phyloP scores from a whole-genome alignment of 1,140 invertebrate species.

The Drosophila sulfurigaster region DNA sequence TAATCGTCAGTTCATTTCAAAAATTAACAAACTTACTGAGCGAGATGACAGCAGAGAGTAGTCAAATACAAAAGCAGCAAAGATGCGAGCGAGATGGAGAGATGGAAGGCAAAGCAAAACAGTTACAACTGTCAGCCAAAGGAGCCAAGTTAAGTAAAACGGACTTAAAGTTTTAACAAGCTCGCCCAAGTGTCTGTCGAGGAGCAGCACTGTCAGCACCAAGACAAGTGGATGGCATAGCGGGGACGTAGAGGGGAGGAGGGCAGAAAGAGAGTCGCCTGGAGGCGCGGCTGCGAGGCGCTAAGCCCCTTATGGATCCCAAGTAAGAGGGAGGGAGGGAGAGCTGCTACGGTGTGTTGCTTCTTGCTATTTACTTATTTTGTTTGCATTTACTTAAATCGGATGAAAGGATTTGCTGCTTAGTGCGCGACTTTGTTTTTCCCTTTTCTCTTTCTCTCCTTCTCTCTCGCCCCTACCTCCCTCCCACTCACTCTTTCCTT shows the following conservation, averaged over 20 bases:
- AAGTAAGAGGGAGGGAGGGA: slow-evolving; percentile 7
- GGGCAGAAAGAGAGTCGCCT: neutral
- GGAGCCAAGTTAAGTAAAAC: slow-evolving; percentile 81
- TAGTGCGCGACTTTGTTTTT: slow-evolving; percentile 70
- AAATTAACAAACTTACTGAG: slow-evolving; percentile 55
- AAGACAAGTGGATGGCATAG: neutral
- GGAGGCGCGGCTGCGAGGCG: slow-evolving; percentile 32
- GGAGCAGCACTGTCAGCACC: slow-evolving; percentile 12
- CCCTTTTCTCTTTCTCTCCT: slow-evolving; percentile 9
- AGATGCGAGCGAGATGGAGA: neutral
- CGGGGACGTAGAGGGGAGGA: neutral
- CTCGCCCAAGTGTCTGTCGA: slow-evolving; percentile 66
- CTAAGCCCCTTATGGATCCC: slow-evolving; percentile 53
- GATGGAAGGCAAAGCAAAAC: slow-evolving; percentile 48
- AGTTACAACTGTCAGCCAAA: slow-evolving; percentile 80
- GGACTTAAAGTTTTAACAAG: slow-evolving; percentile 83
- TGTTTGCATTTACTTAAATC: slow-evolving; percentile 83
- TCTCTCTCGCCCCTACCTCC: neutral
- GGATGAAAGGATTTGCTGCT: slow-evolving; percentile 83
- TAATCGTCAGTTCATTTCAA: slow-evolving; percentile 51
- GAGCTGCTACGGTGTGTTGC: slow-evolving; percentile 55
- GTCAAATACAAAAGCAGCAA: slow-evolving; percentile 6
- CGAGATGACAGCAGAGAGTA: slow-evolving; percentile 5
- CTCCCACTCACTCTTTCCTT: neutral
- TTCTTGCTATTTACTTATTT: slow-evolving; percentile 84